phyloP scores from a whole-genome alignment of 2,888 invertebrate genomes.

The Ypsolopha sequella region DNA sequence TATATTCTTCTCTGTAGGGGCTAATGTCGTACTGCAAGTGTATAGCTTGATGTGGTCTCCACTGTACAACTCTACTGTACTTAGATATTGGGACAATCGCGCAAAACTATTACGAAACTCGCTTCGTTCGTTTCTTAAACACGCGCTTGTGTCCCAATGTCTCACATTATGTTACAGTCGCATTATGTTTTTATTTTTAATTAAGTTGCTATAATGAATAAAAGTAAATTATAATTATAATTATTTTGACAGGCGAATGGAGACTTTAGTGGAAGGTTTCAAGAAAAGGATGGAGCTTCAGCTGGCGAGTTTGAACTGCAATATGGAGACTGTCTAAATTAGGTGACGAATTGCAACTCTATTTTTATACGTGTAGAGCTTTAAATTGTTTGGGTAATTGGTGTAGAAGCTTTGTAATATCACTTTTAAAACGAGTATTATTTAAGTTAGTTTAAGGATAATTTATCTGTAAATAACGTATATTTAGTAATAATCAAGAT shows the following conservation, averaged over 20 bases:
- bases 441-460: neutral
- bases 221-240: too few relatives aligned
- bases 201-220: too few relatives aligned
- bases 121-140: too few relatives aligned
- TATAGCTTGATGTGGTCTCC: too few relatives aligned
- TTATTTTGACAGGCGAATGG: constrained; percentile 65
- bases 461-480: constrained; percentile 3
- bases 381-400: neutral
- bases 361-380: neutral
- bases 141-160: too few relatives aligned
- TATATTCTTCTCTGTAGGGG: too few relatives aligned
- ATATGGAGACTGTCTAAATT: constrained; percentile 47
- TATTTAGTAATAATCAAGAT: neutral
- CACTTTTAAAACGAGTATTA: neutral
- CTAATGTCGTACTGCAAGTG: too few relatives aligned
- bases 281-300: constrained; percentile 78
- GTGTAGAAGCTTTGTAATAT: neutral
- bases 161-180: too few relatives aligned
- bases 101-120: too few relatives aligned
- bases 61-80: too few relatives aligned
- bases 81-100: too few relatives aligned
- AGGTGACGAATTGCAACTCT: constrained; percentile 2
- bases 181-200: too few relatives aligned
- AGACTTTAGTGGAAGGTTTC: constrained; percentile 73
- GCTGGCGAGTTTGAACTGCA: constrained; percentile 72